Evolutionary conservation across 2,113 vertebrate genomes (phyloP), one percentile per base, ranked within the genome.

Genomic region (Atractosteus spatula): DNA sequence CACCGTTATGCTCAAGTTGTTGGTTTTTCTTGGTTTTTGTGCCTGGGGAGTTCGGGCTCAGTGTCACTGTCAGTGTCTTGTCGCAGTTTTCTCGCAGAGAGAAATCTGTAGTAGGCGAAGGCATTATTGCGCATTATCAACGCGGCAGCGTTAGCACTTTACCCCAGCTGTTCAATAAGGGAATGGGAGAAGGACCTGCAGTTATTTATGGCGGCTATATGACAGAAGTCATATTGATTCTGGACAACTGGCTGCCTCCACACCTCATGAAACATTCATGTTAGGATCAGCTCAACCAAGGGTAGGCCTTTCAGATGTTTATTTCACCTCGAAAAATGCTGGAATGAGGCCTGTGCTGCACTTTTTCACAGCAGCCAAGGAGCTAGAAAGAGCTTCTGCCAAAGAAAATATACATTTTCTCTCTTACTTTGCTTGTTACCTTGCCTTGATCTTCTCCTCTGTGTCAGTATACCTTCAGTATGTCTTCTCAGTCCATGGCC

Each of bases 321-420:
- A 71, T 80, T 86, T 85, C 85, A 85, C 80, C 83, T 81, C 74
- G 82, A 80, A 80, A 80, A 81, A 78, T 77, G 61, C 80, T 84
- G 83, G 78, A 75, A 72, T 75, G 55, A 72, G 77, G 83, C 82
- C 85, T 83, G 83, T 71, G 29, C 83, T 77, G 76, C 80, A 80
- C 77, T 65, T 41, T n/a, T 12, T 84, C 70, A 70, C 75, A 77
- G 65, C 79, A 78, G 78, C 47, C 74, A 77, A 79, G 71, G 77
- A 79, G 74, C 63, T 71, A 68, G 75, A 69, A 74, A 70, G 54
- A 75, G 68, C 74, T 79, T 13, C 0, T 56, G 83, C 47, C 70
- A 82, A 85, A 81, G 75, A 70, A 56, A 79, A 59, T n/a, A 14
- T 8, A 59, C 57, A 2, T 59, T n/a, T 3, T 59, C 57, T 6